These are phyloP conservation scores for Mirza zaza DNA, from an alignment of 2,113 vertebrate species.

Conservation along the genomic window DNA sequence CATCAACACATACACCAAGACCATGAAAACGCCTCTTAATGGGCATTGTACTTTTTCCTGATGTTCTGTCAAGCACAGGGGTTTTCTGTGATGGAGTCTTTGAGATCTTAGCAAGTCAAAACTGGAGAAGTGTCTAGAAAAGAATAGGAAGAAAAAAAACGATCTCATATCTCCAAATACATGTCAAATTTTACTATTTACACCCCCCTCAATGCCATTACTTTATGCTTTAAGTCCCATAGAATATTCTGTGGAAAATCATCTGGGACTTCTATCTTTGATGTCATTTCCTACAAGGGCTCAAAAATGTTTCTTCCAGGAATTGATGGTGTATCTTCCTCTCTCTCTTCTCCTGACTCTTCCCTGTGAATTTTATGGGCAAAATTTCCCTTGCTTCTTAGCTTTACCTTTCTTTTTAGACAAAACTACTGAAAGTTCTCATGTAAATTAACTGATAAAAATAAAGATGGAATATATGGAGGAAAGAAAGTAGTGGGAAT, in stretches of 20 bases:
- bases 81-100: neutral
- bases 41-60: neutral
- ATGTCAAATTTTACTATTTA: neutral
- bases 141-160: neutral
- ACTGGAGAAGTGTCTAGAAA: neutral
- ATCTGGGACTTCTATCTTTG: neutral
- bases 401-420: neutral
- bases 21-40: neutral
- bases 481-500: neutral
- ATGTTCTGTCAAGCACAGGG: neutral
- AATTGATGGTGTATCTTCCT: neutral
- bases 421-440: neutral
- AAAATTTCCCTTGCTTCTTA: neutral
- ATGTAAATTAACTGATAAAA: slow-evolving; percentile 18
- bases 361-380: neutral
- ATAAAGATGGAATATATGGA: neutral
- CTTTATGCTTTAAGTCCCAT: neutral
- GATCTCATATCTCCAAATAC: neutral
- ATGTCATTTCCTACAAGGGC: neutral
- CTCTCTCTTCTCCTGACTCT: neutral
- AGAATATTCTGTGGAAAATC: neutral
- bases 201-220: neutral
- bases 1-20: neutral
- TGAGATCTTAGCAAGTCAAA: neutral
- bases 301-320: neutral